phyloP scores from a whole-genome alignment of 2,113 vertebrate species.

The Tenrec ecaudatus region DNA sequence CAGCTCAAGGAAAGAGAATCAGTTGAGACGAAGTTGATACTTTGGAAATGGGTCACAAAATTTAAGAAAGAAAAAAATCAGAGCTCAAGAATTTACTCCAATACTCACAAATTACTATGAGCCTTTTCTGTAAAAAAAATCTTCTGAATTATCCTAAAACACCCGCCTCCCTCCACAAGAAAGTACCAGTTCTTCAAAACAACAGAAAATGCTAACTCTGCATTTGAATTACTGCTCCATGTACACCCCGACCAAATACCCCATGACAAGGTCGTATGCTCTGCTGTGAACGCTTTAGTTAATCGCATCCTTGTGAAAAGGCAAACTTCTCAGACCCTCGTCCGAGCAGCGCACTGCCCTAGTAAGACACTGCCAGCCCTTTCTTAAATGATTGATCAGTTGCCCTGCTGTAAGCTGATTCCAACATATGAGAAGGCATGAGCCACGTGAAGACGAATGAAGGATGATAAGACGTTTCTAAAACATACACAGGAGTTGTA shows the following conservation, averaged over 20 bases:
- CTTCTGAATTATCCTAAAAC: background rate
- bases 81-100: background rate
- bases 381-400: background rate
- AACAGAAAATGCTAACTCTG: background rate
- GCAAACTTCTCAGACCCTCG: background rate
- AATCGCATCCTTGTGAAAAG: background rate
- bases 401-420: conserved; percentile 18
- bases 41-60: background rate
- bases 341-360: background rate
- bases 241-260: background rate
- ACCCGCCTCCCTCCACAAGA: background rate
- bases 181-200: background rate
- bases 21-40: background rate
- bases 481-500: background rate
- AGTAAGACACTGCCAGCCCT: accelerated
- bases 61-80: background rate
- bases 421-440: background rate
- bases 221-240: background rate
- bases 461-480: background rate
- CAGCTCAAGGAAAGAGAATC: background rate
- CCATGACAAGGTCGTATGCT: background rate
- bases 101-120: background rate
- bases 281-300: background rate
- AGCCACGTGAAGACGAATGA: background rate
- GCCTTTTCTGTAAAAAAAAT: background rate